These are phyloP conservation scores for Melipona beecheii DNA, from an alignment of 2,888 invertebrate genomes.

Conservation along the genomic window DNA sequence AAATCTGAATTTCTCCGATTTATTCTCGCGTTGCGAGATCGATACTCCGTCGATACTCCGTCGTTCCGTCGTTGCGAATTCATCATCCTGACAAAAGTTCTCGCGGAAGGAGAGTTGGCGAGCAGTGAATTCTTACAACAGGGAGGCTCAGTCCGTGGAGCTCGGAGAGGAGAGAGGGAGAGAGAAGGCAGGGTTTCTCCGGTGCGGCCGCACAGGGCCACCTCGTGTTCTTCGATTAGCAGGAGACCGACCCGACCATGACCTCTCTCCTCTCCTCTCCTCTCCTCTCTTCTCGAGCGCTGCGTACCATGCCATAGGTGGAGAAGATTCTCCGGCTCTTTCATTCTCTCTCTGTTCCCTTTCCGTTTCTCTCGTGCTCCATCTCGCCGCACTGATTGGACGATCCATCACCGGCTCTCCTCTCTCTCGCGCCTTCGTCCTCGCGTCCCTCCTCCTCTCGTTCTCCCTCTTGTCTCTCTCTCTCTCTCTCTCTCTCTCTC, in stretches of 20 bases:
- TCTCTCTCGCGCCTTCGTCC: constrained; percentile 59
- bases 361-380: constrained; percentile 80
- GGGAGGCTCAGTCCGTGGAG: constrained; percentile 29
- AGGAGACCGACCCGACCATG: constrained; percentile 83
- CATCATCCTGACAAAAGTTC: constrained; percentile 11
- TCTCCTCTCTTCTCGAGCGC: constrained; percentile 46
- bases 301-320: constrained; percentile 75
- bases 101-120: constrained; percentile 50
- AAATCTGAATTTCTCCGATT: background rate
- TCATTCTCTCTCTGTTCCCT: constrained; percentile 68
- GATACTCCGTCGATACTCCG: constrained; percentile 6
- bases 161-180: constrained; percentile 8
- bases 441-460: constrained; percentile 36
- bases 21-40: background rate
- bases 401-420: constrained; percentile 85
- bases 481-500: background rate
- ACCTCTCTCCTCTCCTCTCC: constrained; percentile 78
- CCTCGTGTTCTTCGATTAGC: constrained; percentile 83
- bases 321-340: constrained; percentile 71
- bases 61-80: background rate
- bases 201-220: constrained; percentile 65
- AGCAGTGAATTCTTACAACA: constrained; percentile 56
- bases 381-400: constrained; percentile 86
- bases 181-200: constrained; percentile 53
- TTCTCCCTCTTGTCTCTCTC: constrained; percentile 17